Conservation (phyloP, 2,113 vertebrate genomes). For the Scytalopus superciliaris region DNA sequence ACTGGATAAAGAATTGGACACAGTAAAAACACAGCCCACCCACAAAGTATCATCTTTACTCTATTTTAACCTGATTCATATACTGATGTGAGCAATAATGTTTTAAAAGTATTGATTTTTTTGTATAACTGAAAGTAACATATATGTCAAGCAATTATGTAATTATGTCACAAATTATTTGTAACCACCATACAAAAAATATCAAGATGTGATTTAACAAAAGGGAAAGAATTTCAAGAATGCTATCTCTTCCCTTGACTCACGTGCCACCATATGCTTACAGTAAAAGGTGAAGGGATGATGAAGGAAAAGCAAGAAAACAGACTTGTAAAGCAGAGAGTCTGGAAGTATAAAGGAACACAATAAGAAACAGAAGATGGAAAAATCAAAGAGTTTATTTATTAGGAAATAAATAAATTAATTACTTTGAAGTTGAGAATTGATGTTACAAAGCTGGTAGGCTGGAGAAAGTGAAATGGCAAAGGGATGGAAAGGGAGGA, state of each 20-base stretch:
- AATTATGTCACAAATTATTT: neutral
- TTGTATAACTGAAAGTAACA: neutral
- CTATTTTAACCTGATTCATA: neutral
- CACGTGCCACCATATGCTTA: accelerated
- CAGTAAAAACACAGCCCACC: neutral
- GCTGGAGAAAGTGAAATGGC: neutral
- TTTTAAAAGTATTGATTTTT: neutral
- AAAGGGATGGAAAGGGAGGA: neutral
- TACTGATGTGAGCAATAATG: neutral
- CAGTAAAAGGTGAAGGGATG: neutral
- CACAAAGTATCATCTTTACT: neutral
- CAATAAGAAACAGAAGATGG: neutral
- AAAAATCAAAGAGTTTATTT: neutral
- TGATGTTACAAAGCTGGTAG: neutral
- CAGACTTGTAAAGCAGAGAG: neutral
- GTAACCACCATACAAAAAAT: neutral
- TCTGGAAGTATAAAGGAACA: neutral
- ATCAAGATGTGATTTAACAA: neutral
- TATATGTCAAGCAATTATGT: neutral
- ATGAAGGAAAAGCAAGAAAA: neutral
- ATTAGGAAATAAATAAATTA: neutral
- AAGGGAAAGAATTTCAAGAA: neutral
- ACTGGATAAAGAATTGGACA: neutral
- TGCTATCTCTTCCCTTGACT: neutral
- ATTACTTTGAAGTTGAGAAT: neutral